Evolutionary conservation across 2,888 invertebrate genomes (phyloP), one percentile per base, ranked within the genome.

Genomic region (Caenorhabditis panamensis): DNA sequence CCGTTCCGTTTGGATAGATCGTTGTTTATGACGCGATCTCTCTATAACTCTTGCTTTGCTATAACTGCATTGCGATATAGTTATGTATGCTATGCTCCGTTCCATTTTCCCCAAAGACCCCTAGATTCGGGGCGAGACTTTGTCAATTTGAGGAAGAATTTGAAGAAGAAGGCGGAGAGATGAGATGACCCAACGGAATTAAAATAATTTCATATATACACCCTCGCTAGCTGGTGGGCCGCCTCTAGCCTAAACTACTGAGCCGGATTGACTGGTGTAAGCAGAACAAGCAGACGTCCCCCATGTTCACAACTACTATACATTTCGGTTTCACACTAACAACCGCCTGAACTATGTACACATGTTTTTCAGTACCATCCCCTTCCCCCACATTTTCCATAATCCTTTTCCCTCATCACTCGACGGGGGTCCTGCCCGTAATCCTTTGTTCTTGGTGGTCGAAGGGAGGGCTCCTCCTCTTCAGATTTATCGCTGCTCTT

Each of bases 201-300:
- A 63, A 66, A 66, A 64, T 73, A 73, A 73, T 73, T 73, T 66
- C 64, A 66, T 73, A 64, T 37, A 51, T 26, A 62, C 47, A 6
- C 47, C 28, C 37, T 28, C 18, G n/a, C n/a, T n/a, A n/a, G n/a
- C n/a, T n/a, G n/a, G n/a, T n/a, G n/a, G n/a, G 24, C 6, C 26
- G 5, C 13, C 37, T 11, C 11, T 3, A 18, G 6, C 2, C 22
- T 11, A 2, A 2, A 4, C 8, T 6, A 16, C 24, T 41, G 41
- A 66, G 73, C 47, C 73, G 73, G 66, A 73, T 73, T 73, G 53
- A 58, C 61, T n/a, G n/a, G n/a, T n/a, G n/a, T n/a, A 44, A 44
- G 44, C 1, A 24, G 62, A 49, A 54, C 6, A 22, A 44, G 53
- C 24, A 9, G 26, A 24, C 51, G 24, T 36, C 24, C 26, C 28